Conservation (phyloP, 2,113 vertebrate species). For the Saccopteryx bilineata region DNA sequence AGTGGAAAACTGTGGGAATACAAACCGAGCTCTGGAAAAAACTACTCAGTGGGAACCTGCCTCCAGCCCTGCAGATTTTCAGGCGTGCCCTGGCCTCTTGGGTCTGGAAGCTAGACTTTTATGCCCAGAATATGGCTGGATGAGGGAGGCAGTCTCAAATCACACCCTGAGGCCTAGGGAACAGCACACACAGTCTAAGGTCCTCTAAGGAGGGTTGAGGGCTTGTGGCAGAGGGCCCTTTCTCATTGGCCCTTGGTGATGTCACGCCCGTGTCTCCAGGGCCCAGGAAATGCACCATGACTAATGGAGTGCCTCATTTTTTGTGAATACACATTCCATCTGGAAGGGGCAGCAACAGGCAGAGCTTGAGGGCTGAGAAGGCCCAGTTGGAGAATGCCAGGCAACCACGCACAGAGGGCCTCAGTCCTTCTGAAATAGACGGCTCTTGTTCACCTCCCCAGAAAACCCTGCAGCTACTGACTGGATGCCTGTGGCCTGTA, state of each 20-base stretch:
- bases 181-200: conserved; percentile 73
- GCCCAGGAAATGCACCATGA: conserved; percentile 82
- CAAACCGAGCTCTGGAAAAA: conserved; percentile 77
- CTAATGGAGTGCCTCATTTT: conserved; percentile 68
- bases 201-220: conserved; percentile 56
- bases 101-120: conserved; percentile 71
- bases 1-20: conserved; percentile 77
- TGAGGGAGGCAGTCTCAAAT: conserved; percentile 69
- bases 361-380: conserved; percentile 42
- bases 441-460: conserved; percentile 42
- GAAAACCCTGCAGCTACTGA: conserved; percentile 14
- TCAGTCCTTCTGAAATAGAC: conserved; percentile 54
- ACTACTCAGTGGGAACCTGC: conserved; percentile 76
- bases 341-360: conserved; percentile 65
- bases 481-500: neutral
- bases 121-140: conserved; percentile 70
- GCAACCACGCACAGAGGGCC: conserved; percentile 47
- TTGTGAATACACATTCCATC: conserved; percentile 76
- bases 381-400: conserved; percentile 41
- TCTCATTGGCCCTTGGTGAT: conserved; percentile 77
- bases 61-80: conserved; percentile 72
- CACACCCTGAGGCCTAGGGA: conserved; percentile 64
- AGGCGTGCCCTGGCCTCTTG: conserved; percentile 51
- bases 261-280: conserved; percentile 75
- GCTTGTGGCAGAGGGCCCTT: neutral